Conservation (phyloP, 2,797 vertebrate species). For the Pogoniulus pusillus region DNA sequence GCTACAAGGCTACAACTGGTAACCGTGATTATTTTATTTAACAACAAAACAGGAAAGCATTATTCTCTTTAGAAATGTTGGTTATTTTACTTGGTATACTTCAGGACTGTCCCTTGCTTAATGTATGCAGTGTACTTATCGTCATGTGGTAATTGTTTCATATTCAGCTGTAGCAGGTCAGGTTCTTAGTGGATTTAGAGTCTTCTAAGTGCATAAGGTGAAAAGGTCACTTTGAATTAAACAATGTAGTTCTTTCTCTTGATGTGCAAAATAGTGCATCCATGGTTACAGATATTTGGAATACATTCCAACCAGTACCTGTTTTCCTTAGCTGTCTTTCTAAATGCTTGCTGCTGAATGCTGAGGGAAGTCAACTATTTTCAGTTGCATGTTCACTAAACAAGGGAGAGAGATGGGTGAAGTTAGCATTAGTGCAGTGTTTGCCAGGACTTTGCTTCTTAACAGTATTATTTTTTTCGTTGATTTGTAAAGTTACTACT, state of each 20-base stretch:
- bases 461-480: neutral
- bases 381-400: neutral
- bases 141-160: neutral
- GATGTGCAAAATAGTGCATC: neutral
- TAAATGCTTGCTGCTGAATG: neutral
- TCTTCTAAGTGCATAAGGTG: neutral
- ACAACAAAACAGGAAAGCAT: neutral
- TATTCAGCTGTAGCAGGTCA: neutral
- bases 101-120: neutral
- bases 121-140: neutral
- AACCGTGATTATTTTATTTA: neutral
- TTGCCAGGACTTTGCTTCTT: neutral
- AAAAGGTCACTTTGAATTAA: neutral
- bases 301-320: neutral
- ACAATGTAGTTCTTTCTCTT: neutral
- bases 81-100: neutral
- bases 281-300: neutral
- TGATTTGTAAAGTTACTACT: neutral
- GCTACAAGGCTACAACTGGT: too few relatives aligned
- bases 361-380: neutral
- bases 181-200: neutral
- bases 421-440: neutral
- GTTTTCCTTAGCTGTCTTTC: neutral
- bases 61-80: neutral
- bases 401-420: neutral